Base-by-base conservation (phyloP, 2,888 invertebrate species). In the Lutraria lutraria region DNA sequence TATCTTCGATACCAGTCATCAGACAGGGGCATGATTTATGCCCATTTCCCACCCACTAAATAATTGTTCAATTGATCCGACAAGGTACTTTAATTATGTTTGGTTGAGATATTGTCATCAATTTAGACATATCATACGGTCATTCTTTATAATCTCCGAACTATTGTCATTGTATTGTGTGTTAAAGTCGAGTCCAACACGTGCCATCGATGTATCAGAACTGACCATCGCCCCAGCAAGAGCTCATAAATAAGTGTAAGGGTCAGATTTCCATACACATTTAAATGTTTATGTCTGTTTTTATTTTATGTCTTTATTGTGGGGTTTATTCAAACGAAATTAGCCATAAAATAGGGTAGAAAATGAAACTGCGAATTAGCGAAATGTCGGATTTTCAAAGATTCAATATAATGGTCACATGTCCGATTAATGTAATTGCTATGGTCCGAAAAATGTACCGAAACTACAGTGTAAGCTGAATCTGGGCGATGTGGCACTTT, bases 291-390 rank as follows among this genome's bases (percentile, higher is more conserved):
- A 79, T 79, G 43, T 19, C 79, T 52, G n/a, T 56, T 85, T 85
- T 85, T 60, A 34, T 80, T 85, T 85, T 56, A 85, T 80, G 79
- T 80, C 85, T 85, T 85, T 72, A 85, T 85, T 76, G 76, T 76
- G n/a, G 29, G n/a, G 31, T 34, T 56, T 31, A 60, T 80, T 80
- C n/a, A n/a, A 85, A 43, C 25, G 34, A 34, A 76, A 76, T 76
- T 76, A 63, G 29, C 43, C 13, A 68, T 72, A 34, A 84, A 56
- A 31, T 31, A 43, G 76, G 54, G 43, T 56, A 29, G 63, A 31
- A 79, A 80, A 85, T 85, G 80, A 85, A 85, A 85, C 85, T 76
- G 54, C 76, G 85, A 85, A 85, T 85, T 85, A 85, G 54, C 3
- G 54, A 56, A 56, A 60, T 54, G 76, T 34, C 76, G 76, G 76